Evolutionary conservation across 1,140 invertebrate species (phyloP).

Genomic region (Cyclargus thomasi): DNA sequence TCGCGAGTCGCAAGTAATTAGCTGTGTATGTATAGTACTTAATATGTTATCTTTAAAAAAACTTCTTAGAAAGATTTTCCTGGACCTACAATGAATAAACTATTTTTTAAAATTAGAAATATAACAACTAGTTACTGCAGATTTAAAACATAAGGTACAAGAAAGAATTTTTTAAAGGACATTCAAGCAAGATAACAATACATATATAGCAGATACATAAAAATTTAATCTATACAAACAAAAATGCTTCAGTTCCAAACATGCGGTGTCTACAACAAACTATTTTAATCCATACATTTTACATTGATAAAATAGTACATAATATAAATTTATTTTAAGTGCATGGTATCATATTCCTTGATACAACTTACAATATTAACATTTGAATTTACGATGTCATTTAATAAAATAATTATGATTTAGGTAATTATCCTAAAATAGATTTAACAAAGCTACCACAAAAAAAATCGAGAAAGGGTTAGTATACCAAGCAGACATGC

Average conservation of each 20-base stretch:
- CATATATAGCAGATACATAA: not conserved
- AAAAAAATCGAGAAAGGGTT: conserved; percentile 21
- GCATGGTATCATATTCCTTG: conserved; percentile 55
- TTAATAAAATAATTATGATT: not conserved
- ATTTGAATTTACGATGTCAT: conserved; percentile 16
- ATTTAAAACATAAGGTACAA: not conserved
- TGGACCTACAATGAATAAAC: not conserved
- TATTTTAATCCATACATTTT: conserved; percentile 3
- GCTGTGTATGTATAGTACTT: too few relatives aligned
- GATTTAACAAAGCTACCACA: not conserved
- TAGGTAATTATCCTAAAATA: not conserved
- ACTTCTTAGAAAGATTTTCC: too few relatives aligned
- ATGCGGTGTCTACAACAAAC: not conserved
- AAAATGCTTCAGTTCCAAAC: conserved; percentile 15
- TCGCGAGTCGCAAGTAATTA: too few relatives aligned
- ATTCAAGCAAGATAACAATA: not conserved
- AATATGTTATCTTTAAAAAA: not conserved
- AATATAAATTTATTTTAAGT: conserved; percentile 29
- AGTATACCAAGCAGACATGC: conserved; percentile 48
- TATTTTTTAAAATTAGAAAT: not conserved
- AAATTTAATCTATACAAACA: not conserved
- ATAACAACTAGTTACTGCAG: too few relatives aligned
- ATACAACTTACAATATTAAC: conserved; percentile 7
- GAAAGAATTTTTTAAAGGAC: not conserved
- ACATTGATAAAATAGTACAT: conserved; percentile 4